Percentiles rank a stretch among this genome's conserved stretches.
phyloP scores from a whole-genome alignment of 2,113 vertebrate species.

The Agapornis roseicollis region DNA sequence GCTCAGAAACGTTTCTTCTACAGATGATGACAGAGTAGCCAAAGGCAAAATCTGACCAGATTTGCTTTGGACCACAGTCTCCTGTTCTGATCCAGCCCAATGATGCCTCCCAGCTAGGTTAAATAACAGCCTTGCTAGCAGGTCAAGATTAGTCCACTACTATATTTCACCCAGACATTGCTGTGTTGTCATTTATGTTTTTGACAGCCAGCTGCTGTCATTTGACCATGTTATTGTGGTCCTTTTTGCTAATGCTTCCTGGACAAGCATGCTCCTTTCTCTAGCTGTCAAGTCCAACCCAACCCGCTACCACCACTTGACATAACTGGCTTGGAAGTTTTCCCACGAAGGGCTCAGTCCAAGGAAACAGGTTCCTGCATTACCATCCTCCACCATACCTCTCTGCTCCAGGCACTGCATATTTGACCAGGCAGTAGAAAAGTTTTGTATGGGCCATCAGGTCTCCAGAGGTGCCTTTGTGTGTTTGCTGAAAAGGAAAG shows the following conservation, averaged over 20 bases:
- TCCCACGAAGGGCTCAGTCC: background rate
- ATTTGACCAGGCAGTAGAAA: background rate
- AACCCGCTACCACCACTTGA: background rate
- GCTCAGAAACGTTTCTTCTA: background rate
- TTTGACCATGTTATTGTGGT: background rate
- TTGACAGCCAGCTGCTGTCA: constrained; percentile 4
- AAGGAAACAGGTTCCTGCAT: background rate
- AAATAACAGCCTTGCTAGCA: background rate
- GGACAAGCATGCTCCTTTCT: fast-evolving
- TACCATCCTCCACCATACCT: background rate
- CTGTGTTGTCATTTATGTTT: background rate
- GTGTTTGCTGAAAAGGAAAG: background rate
- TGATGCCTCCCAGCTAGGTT: background rate
- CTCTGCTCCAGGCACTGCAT: background rate
- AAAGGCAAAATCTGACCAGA: background rate
- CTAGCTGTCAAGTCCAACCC: background rate
- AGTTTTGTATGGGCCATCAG: background rate
- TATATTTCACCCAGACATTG: background rate
- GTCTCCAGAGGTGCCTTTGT: background rate
- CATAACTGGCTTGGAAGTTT: background rate
- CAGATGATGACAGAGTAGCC: background rate
- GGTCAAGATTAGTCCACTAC: background rate
- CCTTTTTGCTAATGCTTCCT: constrained; percentile 7
- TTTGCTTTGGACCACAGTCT: background rate
- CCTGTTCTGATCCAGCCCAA: background rate